Evolutionary conservation across 2,888 invertebrate genomes (phyloP).

Genomic region (Scaptomyza cyrtandrae): DNA sequence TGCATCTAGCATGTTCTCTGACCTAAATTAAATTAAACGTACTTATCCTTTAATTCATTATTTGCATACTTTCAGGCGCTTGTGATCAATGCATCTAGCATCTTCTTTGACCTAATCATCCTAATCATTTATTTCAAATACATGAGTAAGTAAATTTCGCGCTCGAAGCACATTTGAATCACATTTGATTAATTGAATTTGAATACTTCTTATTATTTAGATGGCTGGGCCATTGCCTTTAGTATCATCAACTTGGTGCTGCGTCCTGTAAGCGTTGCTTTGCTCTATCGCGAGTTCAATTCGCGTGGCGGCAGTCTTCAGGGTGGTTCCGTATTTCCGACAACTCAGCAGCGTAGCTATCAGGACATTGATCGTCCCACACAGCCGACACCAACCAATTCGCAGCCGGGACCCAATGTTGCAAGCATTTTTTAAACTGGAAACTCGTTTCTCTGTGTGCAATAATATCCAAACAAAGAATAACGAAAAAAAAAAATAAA

Average conservation of each 20-base stretch:
- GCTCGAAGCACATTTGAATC: too few species aligned
- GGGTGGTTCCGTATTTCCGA: slow-evolving; percentile 82
- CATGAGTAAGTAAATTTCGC: slow-evolving; percentile 83
- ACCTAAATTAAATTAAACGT: too few species aligned
- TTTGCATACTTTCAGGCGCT: slow-evolving; percentile 78
- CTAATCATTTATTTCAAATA: slow-evolving; percentile 79
- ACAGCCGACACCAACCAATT: slow-evolving; percentile 83
- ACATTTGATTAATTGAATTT: not conserved
- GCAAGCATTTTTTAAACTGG: slow-evolving; percentile 83
- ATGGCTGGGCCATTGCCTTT: slow-evolving; percentile 84
- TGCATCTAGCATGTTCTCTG: slow-evolving; percentile 84
- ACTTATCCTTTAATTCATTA: too few species aligned
- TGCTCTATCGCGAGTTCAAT: slow-evolving; percentile 83
- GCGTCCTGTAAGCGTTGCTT: slow-evolving; percentile 82
- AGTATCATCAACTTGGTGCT: slow-evolving; percentile 83
- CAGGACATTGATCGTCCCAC: slow-evolving; percentile 84
- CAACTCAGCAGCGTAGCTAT: slow-evolving; percentile 83
- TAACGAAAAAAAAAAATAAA: not conserved
- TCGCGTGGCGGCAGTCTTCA: slow-evolving; percentile 82
- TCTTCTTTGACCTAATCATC: slow-evolving; percentile 84
- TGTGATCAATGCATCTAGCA: slow-evolving; percentile 83
- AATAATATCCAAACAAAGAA: not conserved
- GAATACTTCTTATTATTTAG: slow-evolving; percentile 49
- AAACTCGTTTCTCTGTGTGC: not conserved
- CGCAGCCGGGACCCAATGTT: slow-evolving; percentile 82